phyloP scores from a whole-genome alignment of 2,888 invertebrate genomes.

The Trachelus troglodyta region DNA sequence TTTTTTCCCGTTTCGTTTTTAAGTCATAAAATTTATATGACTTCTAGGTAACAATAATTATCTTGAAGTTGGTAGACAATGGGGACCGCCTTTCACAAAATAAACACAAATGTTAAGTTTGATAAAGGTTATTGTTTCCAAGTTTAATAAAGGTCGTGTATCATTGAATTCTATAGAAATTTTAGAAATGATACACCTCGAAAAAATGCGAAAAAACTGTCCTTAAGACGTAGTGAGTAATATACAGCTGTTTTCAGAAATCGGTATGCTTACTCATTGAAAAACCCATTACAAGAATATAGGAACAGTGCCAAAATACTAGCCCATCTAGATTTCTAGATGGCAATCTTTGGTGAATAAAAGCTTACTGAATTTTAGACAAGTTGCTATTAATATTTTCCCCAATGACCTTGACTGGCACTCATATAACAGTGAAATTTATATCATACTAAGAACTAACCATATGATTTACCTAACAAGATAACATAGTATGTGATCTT shows the following conservation, averaged over 20 bases:
- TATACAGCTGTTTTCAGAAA: background rate
- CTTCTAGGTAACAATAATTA: slow-evolving; percentile 18
- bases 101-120: background rate
- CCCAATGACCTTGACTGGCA: background rate
- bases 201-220: background rate
- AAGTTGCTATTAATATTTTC: background rate
- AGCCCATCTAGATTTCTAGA: background rate
- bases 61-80: background rate
- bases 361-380: background rate
- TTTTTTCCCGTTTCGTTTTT: slow-evolving; percentile 2
- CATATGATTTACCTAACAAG: background rate
- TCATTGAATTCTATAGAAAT: background rate
- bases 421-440: background rate
- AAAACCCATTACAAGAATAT: background rate
- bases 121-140: background rate
- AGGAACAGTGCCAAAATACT: background rate
- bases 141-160: background rate
- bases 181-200: background rate
- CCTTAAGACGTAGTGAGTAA: background rate
- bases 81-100: background rate
- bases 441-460: background rate
- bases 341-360: background rate
- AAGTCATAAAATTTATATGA: slow-evolving; percentile 19
- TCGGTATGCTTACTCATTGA: background rate
- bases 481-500: background rate